phyloP scores from a whole-genome alignment of 2,113 vertebrate species.

The Balaenoptera acutorostrata region DNA sequence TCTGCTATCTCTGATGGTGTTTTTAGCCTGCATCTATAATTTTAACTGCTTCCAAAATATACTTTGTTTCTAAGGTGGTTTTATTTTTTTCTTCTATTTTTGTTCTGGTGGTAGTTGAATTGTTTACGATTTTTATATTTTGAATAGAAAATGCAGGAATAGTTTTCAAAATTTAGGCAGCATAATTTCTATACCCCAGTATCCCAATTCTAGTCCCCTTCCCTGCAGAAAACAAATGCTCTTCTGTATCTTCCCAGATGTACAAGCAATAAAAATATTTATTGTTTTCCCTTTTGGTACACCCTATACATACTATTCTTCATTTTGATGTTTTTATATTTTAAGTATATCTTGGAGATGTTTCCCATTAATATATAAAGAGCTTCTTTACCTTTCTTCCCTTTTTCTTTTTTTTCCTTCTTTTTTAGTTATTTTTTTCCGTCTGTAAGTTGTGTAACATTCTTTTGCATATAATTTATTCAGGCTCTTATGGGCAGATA shows the following conservation, averaged over 20 bases:
- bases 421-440: neutral
- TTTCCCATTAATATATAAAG: neutral
- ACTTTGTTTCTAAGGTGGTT: neutral
- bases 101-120: neutral
- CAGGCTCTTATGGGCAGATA: neutral
- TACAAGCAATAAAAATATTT: neutral
- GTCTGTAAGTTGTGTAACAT: neutral
- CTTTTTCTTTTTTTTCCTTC: neutral
- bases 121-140: constrained; percentile 13
- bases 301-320: neutral
- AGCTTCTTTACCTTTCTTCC: neutral
- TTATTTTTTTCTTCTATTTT: constrained; percentile 15
- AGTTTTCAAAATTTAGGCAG: neutral
- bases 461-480: neutral
- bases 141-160: neutral
- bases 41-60: neutral
- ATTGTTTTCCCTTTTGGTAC: neutral
- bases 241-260: neutral
- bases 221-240: neutral
- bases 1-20: neutral
- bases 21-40: neutral
- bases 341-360: neutral
- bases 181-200: neutral
- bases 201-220: neutral
- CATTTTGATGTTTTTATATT: neutral